Evolutionary conservation across 2,113 vertebrate genomes (phyloP), one percentile per base, ranked within the genome.

Genomic region (Himantopus leucocephalus): DNA sequence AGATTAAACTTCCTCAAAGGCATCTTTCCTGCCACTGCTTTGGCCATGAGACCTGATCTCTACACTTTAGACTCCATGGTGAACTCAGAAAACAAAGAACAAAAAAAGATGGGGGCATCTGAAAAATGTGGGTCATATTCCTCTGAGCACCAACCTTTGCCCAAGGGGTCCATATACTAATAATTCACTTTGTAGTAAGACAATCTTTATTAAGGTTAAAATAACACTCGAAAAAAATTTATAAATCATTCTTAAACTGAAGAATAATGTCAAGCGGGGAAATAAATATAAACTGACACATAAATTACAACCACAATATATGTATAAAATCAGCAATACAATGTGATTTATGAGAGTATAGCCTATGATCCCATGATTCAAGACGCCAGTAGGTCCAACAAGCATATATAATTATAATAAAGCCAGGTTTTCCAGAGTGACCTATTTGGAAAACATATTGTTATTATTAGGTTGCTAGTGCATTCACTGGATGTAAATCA

Each of bases 171-270:
- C 5, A 16, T 35, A 56, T 15, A 15, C 10, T 75, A 90, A 78
- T 89, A 93, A 94, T 72, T 91, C 43, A 91, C 6, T 79, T 56
- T 53, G 32, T 85, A 86, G 53, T 52, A 87, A 84, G 86, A 94
- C 85, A 91, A 39, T 82, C 39, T 89, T 95, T 94, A 91, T 91
- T 96, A 92, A 92, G 80, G 84, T 87, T 73, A 96, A 91, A 91
- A 82, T 72, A 95, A 78, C 5, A 16, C 20, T 70, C 48, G 59
- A 12, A 77, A 89, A 71, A 83, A 80, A 86, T 63, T 15, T 5
- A 90, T 64, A 80, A 88, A 88, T 94, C 56, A 87, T 84, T 78
- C 73, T 87, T 35, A 66, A 89, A 47, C 32, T 60, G 48, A 81
- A 68, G 66, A 95, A 94, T 77, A 89, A 85, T 14, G 7, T 88